phyloP scores from a whole-genome alignment of 2,888 invertebrate genomes.

The Silvanus unidentatus region DNA sequence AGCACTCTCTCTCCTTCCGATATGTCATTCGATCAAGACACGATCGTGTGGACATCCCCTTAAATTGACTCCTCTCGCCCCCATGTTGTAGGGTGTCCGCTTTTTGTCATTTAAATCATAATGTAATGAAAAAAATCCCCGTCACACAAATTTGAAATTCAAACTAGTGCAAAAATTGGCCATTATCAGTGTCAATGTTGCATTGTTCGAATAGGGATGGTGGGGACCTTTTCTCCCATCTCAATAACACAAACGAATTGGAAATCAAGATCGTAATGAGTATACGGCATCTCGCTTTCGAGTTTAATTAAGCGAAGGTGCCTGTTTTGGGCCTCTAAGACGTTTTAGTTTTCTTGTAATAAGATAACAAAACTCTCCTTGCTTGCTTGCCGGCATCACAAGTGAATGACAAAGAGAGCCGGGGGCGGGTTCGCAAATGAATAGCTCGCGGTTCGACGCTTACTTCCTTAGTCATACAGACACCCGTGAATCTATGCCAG shows the following conservation, averaged over 20 bases:
- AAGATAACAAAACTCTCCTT: conserved; percentile 33
- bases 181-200: too few relatives aligned
- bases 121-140: conserved; percentile 24
- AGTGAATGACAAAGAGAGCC: conserved; percentile 27
- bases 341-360: conserved; percentile 24
- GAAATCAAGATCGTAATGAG: too few relatives aligned
- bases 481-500: too few relatives aligned
- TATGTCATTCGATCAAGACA: too few relatives aligned
- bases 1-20: too few relatives aligned
- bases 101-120: conserved; percentile 31
- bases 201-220: too few relatives aligned
- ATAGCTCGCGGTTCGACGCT: conserved; percentile 33
- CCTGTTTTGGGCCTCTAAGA: conserved; percentile 27
- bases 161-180: conserved; percentile 25
- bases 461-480: too few relatives aligned
- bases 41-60: too few relatives aligned
- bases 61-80: not conserved
- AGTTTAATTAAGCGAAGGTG: conserved; percentile 35
- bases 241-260: too few relatives aligned
- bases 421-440: conserved; percentile 18
- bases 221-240: too few relatives aligned
- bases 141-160: conserved; percentile 36
- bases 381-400: conserved; percentile 15
- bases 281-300: conserved; percentile 2
- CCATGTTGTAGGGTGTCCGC: conserved; percentile 14